These are phyloP conservation scores for Laspeyria flexula DNA, from an alignment of 2,888 invertebrate species.

Conservation along the genomic window DNA sequence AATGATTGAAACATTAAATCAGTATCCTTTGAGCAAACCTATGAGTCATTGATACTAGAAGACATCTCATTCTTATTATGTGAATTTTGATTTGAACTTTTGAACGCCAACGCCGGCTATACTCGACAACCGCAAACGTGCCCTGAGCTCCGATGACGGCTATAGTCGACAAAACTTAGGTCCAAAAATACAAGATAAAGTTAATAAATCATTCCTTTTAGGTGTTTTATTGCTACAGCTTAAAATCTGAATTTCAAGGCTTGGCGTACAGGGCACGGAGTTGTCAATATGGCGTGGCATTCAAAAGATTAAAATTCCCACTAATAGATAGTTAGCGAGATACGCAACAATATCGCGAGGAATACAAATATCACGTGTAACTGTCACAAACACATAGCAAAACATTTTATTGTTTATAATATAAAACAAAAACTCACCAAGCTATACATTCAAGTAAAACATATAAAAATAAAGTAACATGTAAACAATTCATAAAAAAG, in stretches of 20 bases:
- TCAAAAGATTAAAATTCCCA: constrained; percentile 5
- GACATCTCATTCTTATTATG: constrained; percentile 14
- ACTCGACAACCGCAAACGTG: no score
- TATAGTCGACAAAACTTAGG: no score
- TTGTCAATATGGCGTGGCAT: no score
- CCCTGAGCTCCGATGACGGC: no score
- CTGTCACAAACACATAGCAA: constrained; percentile 47
- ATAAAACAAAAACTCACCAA: constrained; percentile 62
- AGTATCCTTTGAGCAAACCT: constrained; percentile 36
- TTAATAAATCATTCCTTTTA: no score
- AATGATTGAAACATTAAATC: constrained; percentile 30
- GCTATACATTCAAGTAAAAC: constrained; percentile 74
- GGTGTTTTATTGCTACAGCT: no score
- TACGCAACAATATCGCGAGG: constrained; percentile 32
- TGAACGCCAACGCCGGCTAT: no score
- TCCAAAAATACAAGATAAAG: no score
- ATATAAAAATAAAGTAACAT: constrained; percentile 72
- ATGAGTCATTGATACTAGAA: constrained; percentile 23
- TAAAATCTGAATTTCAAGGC: no score
- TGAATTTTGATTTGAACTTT: no score
- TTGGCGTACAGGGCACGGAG: no score
- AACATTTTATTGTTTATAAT: constrained; percentile 42
- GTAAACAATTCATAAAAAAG: constrained; percentile 76
- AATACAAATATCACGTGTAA: constrained; percentile 37
- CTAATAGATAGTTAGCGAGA: constrained; percentile 29